Evolutionary conservation across 2,888 invertebrate species (phyloP), one percentile per base, ranked within the genome.

Genomic region (Tipula unca): DNA sequence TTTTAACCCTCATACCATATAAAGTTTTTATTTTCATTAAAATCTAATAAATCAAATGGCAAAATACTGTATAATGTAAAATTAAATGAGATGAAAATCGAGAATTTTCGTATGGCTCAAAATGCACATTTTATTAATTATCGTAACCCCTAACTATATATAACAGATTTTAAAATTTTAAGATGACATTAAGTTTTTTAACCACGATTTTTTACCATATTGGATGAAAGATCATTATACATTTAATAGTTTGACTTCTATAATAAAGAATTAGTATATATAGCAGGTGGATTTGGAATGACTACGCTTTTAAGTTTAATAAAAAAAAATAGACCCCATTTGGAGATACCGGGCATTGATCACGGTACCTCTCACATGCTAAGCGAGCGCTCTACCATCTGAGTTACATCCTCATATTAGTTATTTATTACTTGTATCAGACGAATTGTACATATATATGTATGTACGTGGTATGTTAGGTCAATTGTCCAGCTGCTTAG

Each of bases 331-430:
- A n/a, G n/a, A n/a, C n/a, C n/a, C n/a, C n/a, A 83, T 25, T 48
- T 84, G 36, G 42, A 36, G 36, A 83, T 83, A 35, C 84, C 84
- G 85, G 85, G 85, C 85, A 85, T 85, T 48, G 85, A 85, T 85
- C 85, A 42, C 85, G 42, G 85, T 85, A 85, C 85, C 85, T 85
- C 85, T 85, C 85, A 85, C 85, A 85, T 85, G 85, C 85, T 85
- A 85, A 85, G 85, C 85, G 85, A 85, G 85, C 85, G 85, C 85
- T 85, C 85, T 85, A 85, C 85, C 85, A 85, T 85, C 85, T 85
- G 85, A 85, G 85, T 48, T 85, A 85, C 85, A 82, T 82, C 82
- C 82, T n/a, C n/a, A n/a, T n/a, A n/a, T n/a, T n/a, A n/a, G n/a
- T n/a, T n/a, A n/a, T n/a, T n/a, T n/a, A n/a, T n/a, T n/a, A n/a